Base-by-base conservation (phyloP, 2,888 invertebrate species). In the Synanthedon vespiformis region DNA sequence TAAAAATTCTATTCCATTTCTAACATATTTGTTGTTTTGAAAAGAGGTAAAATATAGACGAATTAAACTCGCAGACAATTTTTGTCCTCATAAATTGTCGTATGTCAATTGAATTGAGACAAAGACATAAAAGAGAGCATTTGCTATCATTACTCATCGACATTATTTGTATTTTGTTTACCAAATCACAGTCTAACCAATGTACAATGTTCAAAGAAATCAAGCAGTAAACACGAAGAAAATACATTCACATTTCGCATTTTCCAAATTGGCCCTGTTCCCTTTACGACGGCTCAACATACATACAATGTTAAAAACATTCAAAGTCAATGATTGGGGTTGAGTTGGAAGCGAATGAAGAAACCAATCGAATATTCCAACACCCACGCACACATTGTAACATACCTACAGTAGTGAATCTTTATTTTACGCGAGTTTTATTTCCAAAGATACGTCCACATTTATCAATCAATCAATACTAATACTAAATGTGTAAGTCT, bases 351-450 rank as follows among this genome's bases (percentile, higher is more conserved):
- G 34, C 11, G 44, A 22, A 48, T 48, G 48, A 53, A 53, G 52
- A 53, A 56, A 44, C 49, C 57, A 55, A 57, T 57, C 53, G 47
- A 52, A 55, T 54, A 41, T 55, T 57, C 44, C 4, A n/a, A 44
- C 14, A 44, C 14, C 13, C 34, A 2, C 34, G 10, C 34, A 34
- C 34, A 34, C 34, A 34, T 34, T 34, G 2, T 34, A 34, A 34
- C 10, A 8, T 10, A 41, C 41, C 1, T 6, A 44, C 44, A 44
- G 44, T 44, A 52, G 18, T 18, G 22, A 18, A 40, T 18, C 51
- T 40, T 40, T 10, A 8, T 34, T 34, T 10, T 8, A 34, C 2
- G 2, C 10, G 8, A 34, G 34, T 34, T 34, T 18, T 5, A 34
- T 5, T 34, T 34, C 10, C 22, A 22, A 22, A 22, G 2, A 34